These are phyloP conservation scores for Petrosia ficiformis DNA, from an alignment of 37 sponge, comb jelly and placozoan species.

Conservation along the genomic window DNA sequence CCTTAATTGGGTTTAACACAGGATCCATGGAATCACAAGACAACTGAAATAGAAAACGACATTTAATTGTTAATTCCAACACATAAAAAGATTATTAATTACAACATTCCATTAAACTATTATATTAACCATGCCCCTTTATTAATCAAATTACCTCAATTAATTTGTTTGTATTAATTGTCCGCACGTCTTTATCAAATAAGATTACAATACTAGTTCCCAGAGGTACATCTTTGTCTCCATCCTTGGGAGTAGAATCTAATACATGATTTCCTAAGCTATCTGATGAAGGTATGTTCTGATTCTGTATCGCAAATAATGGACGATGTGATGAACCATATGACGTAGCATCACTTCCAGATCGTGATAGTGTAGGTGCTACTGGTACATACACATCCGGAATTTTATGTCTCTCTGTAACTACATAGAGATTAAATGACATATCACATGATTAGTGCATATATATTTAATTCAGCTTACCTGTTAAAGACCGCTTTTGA, in stretches of 20 bases:
- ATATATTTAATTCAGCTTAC: not conserved
- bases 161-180: conserved; percentile 54
- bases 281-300: conserved; percentile 11
- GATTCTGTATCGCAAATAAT: not conserved
- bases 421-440: too few species aligned
- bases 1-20: conserved; percentile 47
- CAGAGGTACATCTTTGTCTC: conserved; percentile 14
- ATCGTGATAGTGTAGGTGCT: not conserved
- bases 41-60: conserved; percentile 18
- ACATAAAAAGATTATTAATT: not conserved
- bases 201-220: conserved; percentile 21
- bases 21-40: conserved; percentile 46
- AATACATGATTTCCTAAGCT: conserved; percentile 16
- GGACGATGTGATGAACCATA: not conserved
- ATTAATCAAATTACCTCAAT: conserved; percentile 49
- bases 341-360: not conserved
- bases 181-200: conserved; percentile 53
- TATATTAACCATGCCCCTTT: not conserved
- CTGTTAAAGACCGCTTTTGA: not conserved
- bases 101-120: not conserved
- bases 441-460: not conserved
- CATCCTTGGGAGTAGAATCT: conserved; percentile 14
- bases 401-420: not conserved
- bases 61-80: conserved; percentile 7
- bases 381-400: not conserved